These are phyloP conservation scores for Athalia circularis DNA, from an alignment of 2,888 invertebrate species.

Conservation along the genomic window DNA sequence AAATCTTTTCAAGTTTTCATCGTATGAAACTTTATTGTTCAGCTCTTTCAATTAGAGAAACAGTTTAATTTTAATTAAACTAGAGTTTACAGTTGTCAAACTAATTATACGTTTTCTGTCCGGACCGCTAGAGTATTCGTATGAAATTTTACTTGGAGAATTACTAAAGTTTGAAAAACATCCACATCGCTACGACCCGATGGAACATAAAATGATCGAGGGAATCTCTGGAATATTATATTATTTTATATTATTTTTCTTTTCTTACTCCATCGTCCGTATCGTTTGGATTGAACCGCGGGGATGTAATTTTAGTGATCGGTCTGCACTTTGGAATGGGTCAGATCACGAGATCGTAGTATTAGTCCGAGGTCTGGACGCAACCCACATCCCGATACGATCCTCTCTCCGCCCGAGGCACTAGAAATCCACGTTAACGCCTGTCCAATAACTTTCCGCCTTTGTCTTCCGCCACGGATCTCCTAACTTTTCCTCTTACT, in stretches of 20 bases:
- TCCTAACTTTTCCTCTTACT: conserved; percentile 5
- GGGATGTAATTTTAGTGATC: conserved; percentile 23
- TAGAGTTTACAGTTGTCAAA: conserved; percentile 27
- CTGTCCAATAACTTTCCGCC: conserved; percentile 29
- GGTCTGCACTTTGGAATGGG: conserved; percentile 5
- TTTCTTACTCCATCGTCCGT: conserved; percentile 15
- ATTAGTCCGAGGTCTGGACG: conserved; percentile 25
- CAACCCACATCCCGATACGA: conserved; percentile 32
- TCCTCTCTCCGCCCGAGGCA: conserved; percentile 45
- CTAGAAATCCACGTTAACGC: conserved; percentile 37
- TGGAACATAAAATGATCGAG: too few relatives aligned
- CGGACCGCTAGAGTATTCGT: not conserved
- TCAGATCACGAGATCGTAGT: conserved; percentile 34
- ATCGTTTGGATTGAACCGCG: not conserved
- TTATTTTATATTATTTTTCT: not conserved
- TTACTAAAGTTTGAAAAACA: too few relatives aligned
- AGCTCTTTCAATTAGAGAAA: conserved; percentile 17
- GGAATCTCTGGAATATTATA: too few relatives aligned
- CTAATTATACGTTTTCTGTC: conserved; percentile 25
- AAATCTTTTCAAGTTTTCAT: conserved; percentile 11
- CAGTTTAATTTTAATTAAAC: conserved; percentile 27
- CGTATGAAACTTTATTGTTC: conserved; percentile 5
- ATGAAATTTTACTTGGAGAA: too few relatives aligned
- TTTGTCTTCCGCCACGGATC: conserved; percentile 4
- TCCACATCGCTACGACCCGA: too few relatives aligned